Evolutionary conservation across 2,113 vertebrate genomes (phyloP).

Genomic region (Reinhardtius hippoglossoides): DNA sequence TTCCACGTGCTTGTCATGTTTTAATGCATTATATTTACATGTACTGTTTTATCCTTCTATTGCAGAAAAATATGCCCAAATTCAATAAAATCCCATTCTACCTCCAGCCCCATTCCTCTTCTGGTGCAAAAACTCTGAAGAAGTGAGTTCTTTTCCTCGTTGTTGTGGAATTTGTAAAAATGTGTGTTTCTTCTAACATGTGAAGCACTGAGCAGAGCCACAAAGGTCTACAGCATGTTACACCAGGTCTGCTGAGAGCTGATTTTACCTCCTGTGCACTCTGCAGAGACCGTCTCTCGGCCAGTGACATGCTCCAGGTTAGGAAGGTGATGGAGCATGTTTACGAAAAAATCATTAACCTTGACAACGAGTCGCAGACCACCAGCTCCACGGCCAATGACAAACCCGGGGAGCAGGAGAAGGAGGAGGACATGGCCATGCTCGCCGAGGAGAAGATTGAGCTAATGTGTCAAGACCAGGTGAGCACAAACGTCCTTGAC

Average conservation of each 20-base stretch:
- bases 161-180: neutral
- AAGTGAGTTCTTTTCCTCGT: slow-evolving; percentile 84
- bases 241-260: too few species aligned
- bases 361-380: slow-evolving; percentile 97
- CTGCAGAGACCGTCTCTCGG: slow-evolving; percentile 93
- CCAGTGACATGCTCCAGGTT: slow-evolving; percentile 99
- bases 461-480: slow-evolving; percentile 98
- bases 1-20: neutral
- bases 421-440: slow-evolving; percentile 97
- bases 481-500: slow-evolving; percentile 37
- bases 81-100: slow-evolving; percentile 99
- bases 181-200: neutral
- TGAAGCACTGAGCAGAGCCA: neutral
- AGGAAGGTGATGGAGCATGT: slow-evolving; percentile 99
- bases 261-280: neutral
- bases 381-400: slow-evolving; percentile 95
- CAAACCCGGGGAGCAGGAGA: slow-evolving; percentile 94
- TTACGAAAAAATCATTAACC: slow-evolving; percentile 98
- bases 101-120: slow-evolving; percentile 98
- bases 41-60: slow-evolving; percentile 55
- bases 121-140: slow-evolving; percentile 97
- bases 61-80: slow-evolving; percentile 99
- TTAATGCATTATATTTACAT: neutral
- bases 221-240: neutral
- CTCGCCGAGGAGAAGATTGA: slow-evolving; percentile 98